Base-by-base conservation (phyloP, 2,888 invertebrate species). In the Muschampia plurimacula region DNA sequence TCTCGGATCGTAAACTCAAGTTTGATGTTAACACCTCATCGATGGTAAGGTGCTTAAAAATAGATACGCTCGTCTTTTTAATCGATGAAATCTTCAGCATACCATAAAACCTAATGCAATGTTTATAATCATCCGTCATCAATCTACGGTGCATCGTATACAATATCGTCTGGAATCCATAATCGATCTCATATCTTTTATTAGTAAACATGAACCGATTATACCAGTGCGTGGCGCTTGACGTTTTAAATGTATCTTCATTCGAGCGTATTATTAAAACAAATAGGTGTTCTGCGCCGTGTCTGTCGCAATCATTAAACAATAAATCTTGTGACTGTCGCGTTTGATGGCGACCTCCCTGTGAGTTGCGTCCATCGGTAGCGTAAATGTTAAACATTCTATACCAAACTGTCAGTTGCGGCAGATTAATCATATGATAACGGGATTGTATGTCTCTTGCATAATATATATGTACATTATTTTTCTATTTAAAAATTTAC, bases 281-380 rank as follows among this genome's bases (percentile, higher is more conserved):
- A 89, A 90, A 90, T 88, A 89, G 86, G 85, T 83, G 81, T 83
- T 82, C 82, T 76, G 77, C 78, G 79, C 77, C 75, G 76, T 82
- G 84, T 85, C 84, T 81, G 82, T 86, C 78, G 82, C 84, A 86
- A 89, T 89, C 86, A 86, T 86, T 86, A 83, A 87, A 89, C 87
- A 83, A 90, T 90, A 88, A 87, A 89, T 90, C 87, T 87, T 81
- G 72, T 71, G 77, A 77, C 76, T 79, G 78, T 78, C 78, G 77
- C 73, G 72, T 74, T 73, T 75, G 72, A 74, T 67, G 72, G 49
- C 75, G 76, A 77, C 77, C 78, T 80, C 79, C 76, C 73, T 74
- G 74, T 66, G 74, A 76, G 78, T 77, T 74, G 22, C 55, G 55
- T 8, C 76, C 75, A 74, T 77, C 74, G 77, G 75, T 77, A 75